Evolutionary conservation across 2,113 vertebrate species (phyloP).

Genomic region (Apodemus sylvaticus): DNA sequence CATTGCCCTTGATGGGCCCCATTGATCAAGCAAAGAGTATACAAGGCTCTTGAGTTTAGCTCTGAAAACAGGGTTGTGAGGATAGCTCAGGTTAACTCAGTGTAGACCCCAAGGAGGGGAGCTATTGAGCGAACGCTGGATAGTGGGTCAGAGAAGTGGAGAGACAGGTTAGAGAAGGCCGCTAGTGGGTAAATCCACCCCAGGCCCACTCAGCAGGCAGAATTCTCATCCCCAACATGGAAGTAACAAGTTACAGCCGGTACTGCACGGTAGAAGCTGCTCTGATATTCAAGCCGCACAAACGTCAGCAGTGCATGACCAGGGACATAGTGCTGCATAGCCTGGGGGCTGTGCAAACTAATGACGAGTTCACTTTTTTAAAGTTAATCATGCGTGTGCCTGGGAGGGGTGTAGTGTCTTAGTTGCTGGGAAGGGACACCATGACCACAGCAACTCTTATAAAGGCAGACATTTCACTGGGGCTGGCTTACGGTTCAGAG

Average conservation of each 20-base stretch:
- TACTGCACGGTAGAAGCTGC: too few species aligned
- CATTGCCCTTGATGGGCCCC: neutral
- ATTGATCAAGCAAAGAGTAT: neutral
- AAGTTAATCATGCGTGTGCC: neutral
- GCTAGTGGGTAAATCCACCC: neutral
- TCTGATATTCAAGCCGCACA: neutral
- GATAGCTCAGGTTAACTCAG: too few species aligned
- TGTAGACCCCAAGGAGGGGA: neutral
- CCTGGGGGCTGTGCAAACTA: neutral
- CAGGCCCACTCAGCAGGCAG: neutral
- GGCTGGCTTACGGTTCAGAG: too few species aligned
- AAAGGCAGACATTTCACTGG: too few species aligned
- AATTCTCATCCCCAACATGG: neutral
- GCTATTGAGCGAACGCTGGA: neutral
- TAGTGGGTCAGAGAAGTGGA: neutral
- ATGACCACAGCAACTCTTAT: too few species aligned
- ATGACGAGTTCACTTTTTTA: neutral
- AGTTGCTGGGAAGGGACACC: too few species aligned
- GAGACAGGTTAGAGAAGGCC: neutral
- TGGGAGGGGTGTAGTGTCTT: neutral
- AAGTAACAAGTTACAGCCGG: neutral
- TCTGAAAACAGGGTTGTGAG: neutral
- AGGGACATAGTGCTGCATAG: fast-evolving
- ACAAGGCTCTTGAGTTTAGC: neutral
- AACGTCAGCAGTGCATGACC: neutral